Evolutionary conservation across 2,797 vertebrate species (phyloP), one percentile per base, ranked within the genome.

Genomic region (Arctocebus calabarensis): DNA sequence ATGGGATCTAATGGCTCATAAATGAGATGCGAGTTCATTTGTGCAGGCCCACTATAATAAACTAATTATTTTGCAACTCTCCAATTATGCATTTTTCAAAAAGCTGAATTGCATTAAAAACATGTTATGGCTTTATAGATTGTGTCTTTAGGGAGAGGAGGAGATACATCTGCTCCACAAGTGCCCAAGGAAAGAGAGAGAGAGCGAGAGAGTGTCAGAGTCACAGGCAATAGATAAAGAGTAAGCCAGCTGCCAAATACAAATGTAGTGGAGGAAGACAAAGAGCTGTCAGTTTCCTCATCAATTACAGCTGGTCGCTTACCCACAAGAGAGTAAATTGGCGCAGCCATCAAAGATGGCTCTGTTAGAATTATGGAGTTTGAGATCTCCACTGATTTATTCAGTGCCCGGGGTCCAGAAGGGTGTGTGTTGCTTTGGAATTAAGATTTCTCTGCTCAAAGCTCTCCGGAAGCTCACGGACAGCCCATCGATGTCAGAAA

Each of bases 1-100:
- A 96, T 91, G 92, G 97, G 97, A 98, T 97, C 98, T 98, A 98
- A 98, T 95, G 97, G 95, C 96, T 98, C 97, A 97, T 97, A 98
- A 98, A 98, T 98, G 98, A 98, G 98, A 98, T 97, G 98, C 98
- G 98, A 98, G 98, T 98, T 98, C 97, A 97, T 98, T 98, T 98
- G 97, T 96, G 96, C 32, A 97, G 98, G 93, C 97, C 96, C 96
- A 98, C 97, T 98, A 84, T 98, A 98, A 98, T 98, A 98, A 98
- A 98, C 97, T 97, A 98, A 98, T 98, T 98, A 98, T 98, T 98
- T 98, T 97, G 94, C 95, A 98, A 97, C 96, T 98, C 97, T 98
- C 98, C 97, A 97, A 98, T 98, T 98, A 98, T 77, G 91, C 94
- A 89, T 92, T 98, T 98, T 98, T 97, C 98, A 96, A 98, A 97